These are phyloP conservation scores for Microplitis manilae DNA, from an alignment of 2,888 invertebrate species.

Conservation along the genomic window DNA sequence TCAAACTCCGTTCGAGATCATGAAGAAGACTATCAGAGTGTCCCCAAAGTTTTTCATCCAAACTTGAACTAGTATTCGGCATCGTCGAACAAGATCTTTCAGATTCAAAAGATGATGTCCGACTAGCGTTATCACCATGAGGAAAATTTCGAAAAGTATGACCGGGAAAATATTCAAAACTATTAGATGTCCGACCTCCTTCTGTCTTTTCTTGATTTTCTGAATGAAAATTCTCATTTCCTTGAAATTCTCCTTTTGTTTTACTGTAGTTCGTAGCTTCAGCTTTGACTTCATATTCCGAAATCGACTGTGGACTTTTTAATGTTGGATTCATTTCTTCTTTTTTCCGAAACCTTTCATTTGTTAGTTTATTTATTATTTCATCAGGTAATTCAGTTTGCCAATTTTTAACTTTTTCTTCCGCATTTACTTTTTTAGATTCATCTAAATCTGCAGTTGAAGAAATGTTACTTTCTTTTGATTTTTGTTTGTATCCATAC, in stretches of 20 bases:
- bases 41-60: slow-evolving; percentile 69
- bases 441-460: background rate
- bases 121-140: slow-evolving; percentile 59
- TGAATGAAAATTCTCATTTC: slow-evolving; percentile 34
- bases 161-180: slow-evolving; percentile 78
- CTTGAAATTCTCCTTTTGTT: slow-evolving; percentile 59
- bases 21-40: slow-evolving; percentile 72
- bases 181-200: slow-evolving; percentile 76
- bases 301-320: slow-evolving; percentile 46
- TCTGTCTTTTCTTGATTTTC: slow-evolving; percentile 58
- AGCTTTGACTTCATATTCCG: background rate
- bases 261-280: background rate
- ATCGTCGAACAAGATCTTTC: slow-evolving; percentile 66
- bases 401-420: slow-evolving; percentile 53
- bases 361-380: slow-evolving; percentile 58
- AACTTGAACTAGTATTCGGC: slow-evolving; percentile 68
- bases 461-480: background rate
- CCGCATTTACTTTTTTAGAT: background rate
- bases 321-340: slow-evolving; percentile 55
- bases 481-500: background rate
- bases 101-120: slow-evolving; percentile 64
- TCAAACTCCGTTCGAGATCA: slow-evolving; percentile 78
- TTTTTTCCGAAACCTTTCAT: slow-evolving; percentile 58
- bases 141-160: slow-evolving; percentile 75
- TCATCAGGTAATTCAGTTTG: slow-evolving; percentile 64